Conservation (phyloP, 2,888 invertebrate genomes). For the Cerceris rybyensis region DNA sequence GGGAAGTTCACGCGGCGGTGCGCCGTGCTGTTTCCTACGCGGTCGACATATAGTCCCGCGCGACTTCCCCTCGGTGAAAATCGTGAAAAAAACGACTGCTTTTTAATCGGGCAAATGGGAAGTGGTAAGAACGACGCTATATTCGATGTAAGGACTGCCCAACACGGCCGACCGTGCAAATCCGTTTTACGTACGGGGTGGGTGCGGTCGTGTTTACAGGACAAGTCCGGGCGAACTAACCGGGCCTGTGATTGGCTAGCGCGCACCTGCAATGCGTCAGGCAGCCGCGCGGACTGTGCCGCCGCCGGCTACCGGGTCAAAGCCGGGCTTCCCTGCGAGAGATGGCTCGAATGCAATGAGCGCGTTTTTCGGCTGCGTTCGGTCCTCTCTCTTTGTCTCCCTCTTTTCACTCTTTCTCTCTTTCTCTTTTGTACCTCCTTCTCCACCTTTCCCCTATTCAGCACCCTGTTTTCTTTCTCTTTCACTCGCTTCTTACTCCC, state of each 20-base stretch:
- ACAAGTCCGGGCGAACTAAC: slow-evolving; percentile 83
- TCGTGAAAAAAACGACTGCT: slow-evolving; percentile 50
- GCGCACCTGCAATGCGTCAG: slow-evolving; percentile 95
- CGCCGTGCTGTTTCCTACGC: slow-evolving; percentile 73
- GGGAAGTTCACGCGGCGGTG: slow-evolving; percentile 61
- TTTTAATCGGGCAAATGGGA: slow-evolving; percentile 62
- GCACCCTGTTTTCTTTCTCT: slow-evolving; percentile 16
- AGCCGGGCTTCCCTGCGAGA: slow-evolving; percentile 74
- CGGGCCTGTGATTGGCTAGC: slow-evolving; percentile 89
- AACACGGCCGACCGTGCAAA: slow-evolving; percentile 53
- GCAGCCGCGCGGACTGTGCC: slow-evolving; percentile 82
- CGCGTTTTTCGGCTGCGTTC: slow-evolving; percentile 61
- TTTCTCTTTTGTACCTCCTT: slow-evolving; percentile 1
- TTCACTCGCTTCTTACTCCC: slow-evolving; percentile 10
- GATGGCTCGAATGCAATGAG: slow-evolving; percentile 61
- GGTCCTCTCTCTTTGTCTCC: slow-evolving; percentile 36
- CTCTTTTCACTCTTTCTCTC: slow-evolving; percentile 30
- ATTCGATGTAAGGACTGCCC: slow-evolving; percentile 28
- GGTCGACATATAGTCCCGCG: slow-evolving; percentile 72
- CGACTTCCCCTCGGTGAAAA: slow-evolving; percentile 61
- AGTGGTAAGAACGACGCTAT: slow-evolving; percentile 38
- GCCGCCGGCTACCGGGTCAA: slow-evolving; percentile 83
- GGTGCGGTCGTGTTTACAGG: slow-evolving; percentile 88
- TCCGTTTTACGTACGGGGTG: slow-evolving; percentile 71
- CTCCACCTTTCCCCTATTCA: slow-evolving; percentile 18